Base-by-base conservation (phyloP, 2,113 vertebrate species). In the Toxostoma redivivum region DNA sequence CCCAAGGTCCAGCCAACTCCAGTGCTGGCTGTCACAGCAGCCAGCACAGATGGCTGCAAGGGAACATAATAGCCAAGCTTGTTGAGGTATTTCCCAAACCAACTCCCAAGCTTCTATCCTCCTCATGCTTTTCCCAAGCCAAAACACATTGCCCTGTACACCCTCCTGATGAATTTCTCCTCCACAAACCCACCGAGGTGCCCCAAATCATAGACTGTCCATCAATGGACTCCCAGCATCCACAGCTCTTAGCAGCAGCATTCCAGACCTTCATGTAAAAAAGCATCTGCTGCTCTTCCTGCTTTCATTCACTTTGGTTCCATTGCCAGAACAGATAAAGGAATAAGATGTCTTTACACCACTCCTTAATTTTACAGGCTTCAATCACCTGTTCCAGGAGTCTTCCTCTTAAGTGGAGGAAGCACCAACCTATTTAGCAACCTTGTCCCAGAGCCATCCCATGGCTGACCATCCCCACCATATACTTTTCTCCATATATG, bases 401-500 rank as follows among this genome's bases (percentile, higher is more conserved):
- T 20, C 35, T 66, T 54, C 45, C 72, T 45, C 45, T 66, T 0
- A 1, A 77, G 25, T 1, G 0, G 38, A 80, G 10, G 66, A 76
- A 90, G 40, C 33, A 71, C 16, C 9, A 11, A 71, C 38, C 82
- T 58, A 54, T 70, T 82, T 30, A 62, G 25, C 56, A 84, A 25
- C 22, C 22, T 40, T 56, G 38, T 71, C 20, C 48, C 40, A 16
- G 9, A 37, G 14, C 44, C 4, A 2, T 66, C 15, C 40, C 2
- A 1, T 5, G 31, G 18, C 57, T 5, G 0, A 31, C 22, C 35
- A 56, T 18, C 30, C n/a, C 23, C 57, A 79, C 3, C 54, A 28
- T 51, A 47, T 12, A 13, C 60, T 56, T 54, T 42, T 45, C 31
- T 44, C 77, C 0, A 0, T 10, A 35, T 13, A 28, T 5, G 27